Evolutionary conservation across 1,140 invertebrate species (phyloP), one percentile per base, ranked within the genome.

Genomic region (Akabosia matsudoensis): DNA sequence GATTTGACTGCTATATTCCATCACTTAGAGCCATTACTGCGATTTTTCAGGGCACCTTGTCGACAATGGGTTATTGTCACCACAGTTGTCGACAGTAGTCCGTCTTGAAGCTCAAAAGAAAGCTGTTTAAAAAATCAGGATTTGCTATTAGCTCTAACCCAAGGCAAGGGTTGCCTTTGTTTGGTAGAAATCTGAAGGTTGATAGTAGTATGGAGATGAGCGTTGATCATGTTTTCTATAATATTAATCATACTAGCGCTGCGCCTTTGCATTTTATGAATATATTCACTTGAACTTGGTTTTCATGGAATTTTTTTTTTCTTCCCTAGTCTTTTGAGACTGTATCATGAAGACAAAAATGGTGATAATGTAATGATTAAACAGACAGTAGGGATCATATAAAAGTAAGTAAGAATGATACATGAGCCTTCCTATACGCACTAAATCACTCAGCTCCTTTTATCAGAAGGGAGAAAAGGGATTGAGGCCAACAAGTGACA

Each of bases 341-440:
- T 22, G 24, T 56, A 56, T 56, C 24, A 56, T 56, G 54, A 22
- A 10, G 54, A 56, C 22, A 45, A 18, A n/a, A 45, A 18, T 45
- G 54, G 54, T 56, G 54, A 7, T 56, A 56, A 56, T 56, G 22
- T 56, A 56, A 56, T 56, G 54, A 56, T 56, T 56, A 56, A 56
- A n/a, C 54, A n/a, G 54, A 16, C 22, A n/a, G 54, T n/a, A 22
- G 22, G 54, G 10, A 56, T 56, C n/a, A n/a, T n/a, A n/a, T n/a
- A n/a, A n/a, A n/a, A n/a, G n/a, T n/a, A n/a, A n/a, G n/a, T n/a
- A 3, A 56, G 22, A 56, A 56, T 56, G 54, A 56, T 56, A 24
- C 54, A 56, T 56, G 22, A 56, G 54, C 54, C 14, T 56, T 13
- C 13, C 24, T 56, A n/a, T 56, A 56, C 24, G 54, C 54, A 56